Base-by-base conservation (phyloP, 37 sponge, comb jelly and placozoan species). In the Cladorhizidae sp. region DNA sequence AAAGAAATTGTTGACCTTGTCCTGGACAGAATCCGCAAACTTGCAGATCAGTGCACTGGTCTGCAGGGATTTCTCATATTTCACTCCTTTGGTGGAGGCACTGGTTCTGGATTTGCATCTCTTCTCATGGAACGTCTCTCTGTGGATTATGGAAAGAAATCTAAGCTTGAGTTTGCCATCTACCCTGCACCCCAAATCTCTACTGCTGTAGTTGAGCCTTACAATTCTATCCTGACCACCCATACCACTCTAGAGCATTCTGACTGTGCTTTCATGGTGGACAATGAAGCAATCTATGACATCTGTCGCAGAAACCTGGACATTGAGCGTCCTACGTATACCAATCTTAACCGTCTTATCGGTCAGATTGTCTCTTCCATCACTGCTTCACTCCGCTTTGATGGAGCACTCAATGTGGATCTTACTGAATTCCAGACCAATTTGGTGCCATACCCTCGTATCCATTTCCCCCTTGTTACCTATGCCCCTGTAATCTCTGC, bases 191-290 rank as follows among this genome's bases (percentile, higher is more conserved):
- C 98, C 22, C 96, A 98, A 79, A 42, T 97, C 25, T 81, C 93
- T 50, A 95, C 96, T 49, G 98, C 98, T 36, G 95, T 98, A 23
- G 98, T 98, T 73, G 98, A 98, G 81, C 98, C 98, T 25, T 98
- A 98, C 89, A 98, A 98, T 89, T 87, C 96, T 23, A 90, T 87
- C 80, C 96, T 86, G 83, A 95, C 72, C 92, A 94, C 89, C 84
- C 98, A 75, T 91, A 98, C 88, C 76, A 93, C 82, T 74, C 98
- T 67, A 61, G 95, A 85, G 96, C 95, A 81, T 89, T 95, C 94
- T 25, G 98, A 98, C 83, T 98, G 98, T 85, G 93, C 98, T 70
- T 98, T 98, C 87, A 98, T 98, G 98, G 95, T 95, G 8, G 98
- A 98, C 85, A 98, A 98, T 70, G 98, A 98, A 77, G 98, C 98